A percentile compares a stretch with the other conserved stretches of the same genome.
Conservation (phyloP, 2,888 invertebrate genomes). For the Allacma fusca region DNA sequence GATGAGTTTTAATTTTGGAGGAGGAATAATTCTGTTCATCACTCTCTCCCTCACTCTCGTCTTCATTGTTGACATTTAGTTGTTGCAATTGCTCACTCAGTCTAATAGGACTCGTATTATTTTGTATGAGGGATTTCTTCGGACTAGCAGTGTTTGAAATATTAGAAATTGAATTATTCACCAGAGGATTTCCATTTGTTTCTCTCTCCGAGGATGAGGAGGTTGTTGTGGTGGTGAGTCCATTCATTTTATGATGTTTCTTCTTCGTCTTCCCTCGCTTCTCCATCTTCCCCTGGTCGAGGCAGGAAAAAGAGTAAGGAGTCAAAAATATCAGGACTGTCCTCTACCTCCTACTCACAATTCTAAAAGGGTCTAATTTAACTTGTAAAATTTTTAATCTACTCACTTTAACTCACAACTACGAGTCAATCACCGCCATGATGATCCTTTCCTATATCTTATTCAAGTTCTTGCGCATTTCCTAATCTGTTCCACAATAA, state of each 20-base stretch:
- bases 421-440: constrained; percentile 1
- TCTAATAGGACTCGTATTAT: not conserved
- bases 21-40: not conserved
- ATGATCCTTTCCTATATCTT: constrained; percentile 2
- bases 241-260: not conserved
- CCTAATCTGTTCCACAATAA: not conserved
- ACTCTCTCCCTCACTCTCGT: not conserved
- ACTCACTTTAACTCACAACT: not conserved
- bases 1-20: not conserved
- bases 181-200: constrained; percentile 5
- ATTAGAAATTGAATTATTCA: constrained; percentile 1
- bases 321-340: not conserved
- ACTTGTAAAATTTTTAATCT: constrained; percentile 1
- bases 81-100: constrained; percentile 3
- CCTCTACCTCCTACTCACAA: not conserved
- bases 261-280: constrained; percentile 16
- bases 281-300: not conserved
- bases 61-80: not conserved
- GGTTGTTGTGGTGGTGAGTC: not conserved
- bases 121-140: not conserved
- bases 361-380: not conserved
- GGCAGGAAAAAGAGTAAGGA: too few species aligned
- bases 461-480: constrained; percentile 11
- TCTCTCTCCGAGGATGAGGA: not conserved
- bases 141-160: not conserved